Base-by-base conservation (phyloP, 2,113 vertebrate species). In the Mesitornis unicolor region DNA sequence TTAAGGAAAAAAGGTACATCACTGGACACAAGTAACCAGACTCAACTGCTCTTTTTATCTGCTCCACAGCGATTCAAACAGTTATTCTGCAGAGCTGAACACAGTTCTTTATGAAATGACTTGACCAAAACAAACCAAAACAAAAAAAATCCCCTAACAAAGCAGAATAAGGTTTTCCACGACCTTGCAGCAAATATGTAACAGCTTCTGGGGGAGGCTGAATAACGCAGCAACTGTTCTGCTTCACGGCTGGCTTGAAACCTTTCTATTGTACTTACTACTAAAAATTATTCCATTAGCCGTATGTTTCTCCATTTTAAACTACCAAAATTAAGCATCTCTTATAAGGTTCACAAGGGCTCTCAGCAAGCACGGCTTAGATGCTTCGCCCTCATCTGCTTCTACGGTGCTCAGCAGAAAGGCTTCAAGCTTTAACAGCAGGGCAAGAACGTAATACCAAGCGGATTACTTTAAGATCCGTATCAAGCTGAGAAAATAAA, bases 391-490 rank as follows among this genome's bases (percentile, higher is more conserved):
- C 88, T 92, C 81, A 78, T 84, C 75, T 36, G 91, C 86, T 63
- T 93, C 89, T 16, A 75, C 11, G 33, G 78, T 6, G 70, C 24
- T 90, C 89, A 68, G 86, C 92, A 95, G 43, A 76, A 92, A 88
- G 75, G 91, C 94, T 88, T 82, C 92, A n/a, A 89, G 95, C 93
- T 91, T 47, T 54, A 96, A 73, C 89, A 83, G 97, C 95, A 93
- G 73, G 94, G 89, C 60, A 87, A 86, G 87, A 83, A 89, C 94
- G 92, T 95, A 95, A 96, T 84, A 90, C 95, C 96, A 60, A 96
- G 92, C 38, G 50, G 95, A 96, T 95, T 96, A 96, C 92, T 94
- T 51, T 9, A 57, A 93, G 91, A 93, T 73, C 93, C 93, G 31
- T 48, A 67, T 78, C 87, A 85, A 87, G 92, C 92, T 65, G 50